Evolutionary conservation across 2,888 invertebrate genomes (phyloP).

Genomic region (Epistrophe grossulariae): DNA sequence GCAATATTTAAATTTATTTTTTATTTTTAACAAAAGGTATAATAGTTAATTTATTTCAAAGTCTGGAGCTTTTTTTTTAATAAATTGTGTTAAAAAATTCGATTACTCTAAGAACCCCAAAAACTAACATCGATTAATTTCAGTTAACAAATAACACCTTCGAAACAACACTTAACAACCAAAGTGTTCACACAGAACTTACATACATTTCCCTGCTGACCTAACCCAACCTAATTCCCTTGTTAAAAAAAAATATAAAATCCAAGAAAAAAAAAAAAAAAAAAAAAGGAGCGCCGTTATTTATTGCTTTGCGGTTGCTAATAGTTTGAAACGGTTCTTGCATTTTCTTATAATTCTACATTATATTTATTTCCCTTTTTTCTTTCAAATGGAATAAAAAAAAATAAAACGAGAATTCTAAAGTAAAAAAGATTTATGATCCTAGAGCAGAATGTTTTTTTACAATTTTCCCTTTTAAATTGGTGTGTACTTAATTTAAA

Average conservation of each 20-base stretch:
- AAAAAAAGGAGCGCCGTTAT: background rate
- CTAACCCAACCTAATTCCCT: background rate
- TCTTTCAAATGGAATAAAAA: background rate
- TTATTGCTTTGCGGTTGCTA: conserved; percentile 6
- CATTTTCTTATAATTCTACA: conserved; percentile 9
- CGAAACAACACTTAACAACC: background rate
- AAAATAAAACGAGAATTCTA: conserved; percentile 17
- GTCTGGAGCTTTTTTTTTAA: no score
- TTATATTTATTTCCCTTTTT: background rate
- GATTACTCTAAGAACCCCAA: background rate
- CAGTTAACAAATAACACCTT: conserved; percentile 3
- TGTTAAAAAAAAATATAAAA: conserved; percentile 6
- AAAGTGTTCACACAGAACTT: background rate
- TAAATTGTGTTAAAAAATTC: background rate
- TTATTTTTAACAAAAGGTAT: no score
- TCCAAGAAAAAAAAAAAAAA: background rate
- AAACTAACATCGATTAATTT: background rate
- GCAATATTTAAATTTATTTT: no score
- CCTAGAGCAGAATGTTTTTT: background rate
- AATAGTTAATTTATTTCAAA: no score
- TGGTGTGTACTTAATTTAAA: conserved; percentile 20
- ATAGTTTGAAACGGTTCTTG: conserved; percentile 21
- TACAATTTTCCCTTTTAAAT: conserved; percentile 28
- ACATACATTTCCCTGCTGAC: background rate
- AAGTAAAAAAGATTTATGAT: conserved; percentile 26